Evolutionary conservation across 2,113 vertebrate species (phyloP).

Genomic region (Proteles cristata): DNA sequence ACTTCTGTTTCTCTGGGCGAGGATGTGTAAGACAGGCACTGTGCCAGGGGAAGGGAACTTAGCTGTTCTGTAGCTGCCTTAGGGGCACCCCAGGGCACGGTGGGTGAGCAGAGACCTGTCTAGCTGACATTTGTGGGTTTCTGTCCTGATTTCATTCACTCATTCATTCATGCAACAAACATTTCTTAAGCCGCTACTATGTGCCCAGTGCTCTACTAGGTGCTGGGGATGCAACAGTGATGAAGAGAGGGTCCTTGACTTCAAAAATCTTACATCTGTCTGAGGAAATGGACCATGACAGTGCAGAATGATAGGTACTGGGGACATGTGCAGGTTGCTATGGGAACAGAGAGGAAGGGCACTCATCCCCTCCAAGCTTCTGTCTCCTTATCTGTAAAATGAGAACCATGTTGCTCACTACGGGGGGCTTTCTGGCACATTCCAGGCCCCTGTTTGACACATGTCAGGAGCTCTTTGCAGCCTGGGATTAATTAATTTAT

Average conservation of each 20-base stretch:
- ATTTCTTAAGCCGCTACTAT: constrained; percentile 11
- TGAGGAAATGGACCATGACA: background rate
- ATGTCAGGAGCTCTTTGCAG: background rate
- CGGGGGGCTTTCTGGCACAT: background rate
- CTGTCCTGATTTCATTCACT: background rate
- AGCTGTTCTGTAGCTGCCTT: background rate
- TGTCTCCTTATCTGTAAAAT: constrained; percentile 38
- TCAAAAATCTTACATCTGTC: background rate
- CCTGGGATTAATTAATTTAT: background rate
- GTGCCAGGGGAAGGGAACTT: background rate
- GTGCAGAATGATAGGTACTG: background rate
- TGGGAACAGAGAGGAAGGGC: background rate
- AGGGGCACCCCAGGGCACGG: background rate
- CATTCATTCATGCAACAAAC: background rate
- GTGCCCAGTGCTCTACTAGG: background rate
- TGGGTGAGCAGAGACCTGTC: background rate
- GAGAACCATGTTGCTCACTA: background rate
- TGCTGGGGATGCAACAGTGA: background rate
- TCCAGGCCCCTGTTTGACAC: background rate
- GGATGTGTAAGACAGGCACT: background rate
- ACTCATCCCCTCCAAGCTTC: background rate
- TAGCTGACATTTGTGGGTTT: background rate
- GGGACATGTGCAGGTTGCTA: background rate
- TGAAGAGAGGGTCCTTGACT: background rate
- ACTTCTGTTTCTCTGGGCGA: constrained; percentile 18